Percentiles rank a stretch among this genome's conserved stretches.
These are phyloP conservation scores for Regulus satrapa DNA, from an alignment of 2,113 vertebrate species.

Conservation along the genomic window DNA sequence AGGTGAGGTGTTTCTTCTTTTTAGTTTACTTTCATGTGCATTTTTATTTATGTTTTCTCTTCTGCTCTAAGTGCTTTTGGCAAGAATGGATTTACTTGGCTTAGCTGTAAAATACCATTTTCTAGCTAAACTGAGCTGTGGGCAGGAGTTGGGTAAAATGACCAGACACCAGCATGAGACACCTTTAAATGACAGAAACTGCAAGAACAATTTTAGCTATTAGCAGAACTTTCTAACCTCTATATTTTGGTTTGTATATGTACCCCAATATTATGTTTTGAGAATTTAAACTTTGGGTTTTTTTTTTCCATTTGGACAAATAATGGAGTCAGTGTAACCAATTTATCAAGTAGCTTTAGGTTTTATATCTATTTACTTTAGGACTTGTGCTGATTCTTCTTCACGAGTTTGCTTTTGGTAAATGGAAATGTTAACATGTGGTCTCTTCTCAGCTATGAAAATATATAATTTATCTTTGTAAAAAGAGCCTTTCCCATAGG, in stretches of 20 bases:
- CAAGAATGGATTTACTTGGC: background rate
- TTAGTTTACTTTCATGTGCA: background rate
- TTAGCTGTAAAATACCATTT: background rate
- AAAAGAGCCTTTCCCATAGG: background rate
- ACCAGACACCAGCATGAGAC: accelerated
- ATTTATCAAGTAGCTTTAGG: background rate
- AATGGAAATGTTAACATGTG: background rate
- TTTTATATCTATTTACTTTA: background rate
- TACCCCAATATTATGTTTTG: background rate
- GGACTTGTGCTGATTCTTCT: background rate
- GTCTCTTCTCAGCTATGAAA: background rate
- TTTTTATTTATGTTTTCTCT: background rate
- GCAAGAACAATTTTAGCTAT: background rate
- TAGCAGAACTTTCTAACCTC: background rate
- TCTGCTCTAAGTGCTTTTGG: background rate
- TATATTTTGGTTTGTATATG: background rate
- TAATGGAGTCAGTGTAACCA: background rate
- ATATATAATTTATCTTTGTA: background rate
- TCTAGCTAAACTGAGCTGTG: background rate
- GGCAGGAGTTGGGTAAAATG: background rate
- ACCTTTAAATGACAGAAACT: background rate
- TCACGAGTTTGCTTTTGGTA: background rate
- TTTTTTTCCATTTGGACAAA: background rate
- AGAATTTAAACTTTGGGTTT: background rate
- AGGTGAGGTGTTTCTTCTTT: background rate